Evolutionary conservation across 2,888 invertebrate species (phyloP).

Genomic region (Epistrophella euchroma): DNA sequence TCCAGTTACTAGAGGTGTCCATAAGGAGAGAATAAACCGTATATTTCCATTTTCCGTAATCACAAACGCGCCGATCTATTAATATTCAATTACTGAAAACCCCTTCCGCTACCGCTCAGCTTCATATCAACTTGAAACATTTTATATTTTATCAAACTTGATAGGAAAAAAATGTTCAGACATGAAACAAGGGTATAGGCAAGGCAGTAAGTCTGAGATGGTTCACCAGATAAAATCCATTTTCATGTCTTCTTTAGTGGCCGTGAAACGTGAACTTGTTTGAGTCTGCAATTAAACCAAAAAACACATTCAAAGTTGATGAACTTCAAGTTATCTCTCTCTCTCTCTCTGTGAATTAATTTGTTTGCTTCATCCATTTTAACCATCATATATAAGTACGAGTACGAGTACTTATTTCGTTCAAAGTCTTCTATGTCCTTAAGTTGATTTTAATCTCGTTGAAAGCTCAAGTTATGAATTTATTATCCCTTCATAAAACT

Average conservation of each 20-base stretch:
- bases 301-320: not conserved
- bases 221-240: not conserved
- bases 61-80: not conserved
- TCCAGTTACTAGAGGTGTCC: too few relatives aligned
- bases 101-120: not conserved
- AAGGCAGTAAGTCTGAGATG: not conserved
- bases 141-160: not conserved
- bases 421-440: not conserved
- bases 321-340: not conserved
- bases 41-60: not conserved
- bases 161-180: not conserved
- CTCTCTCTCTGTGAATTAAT: not conserved
- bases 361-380: not conserved
- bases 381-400: not conserved
- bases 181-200: too few relatives aligned
- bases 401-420: not conserved
- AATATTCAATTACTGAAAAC: slow-evolving; percentile 17
- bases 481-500: slow-evolving; percentile 13
- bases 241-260: not conserved
- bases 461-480: slow-evolving; percentile 23
- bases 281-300: slow-evolving; percentile 19
- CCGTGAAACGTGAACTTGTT: not conserved
- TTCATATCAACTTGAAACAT: not conserved
- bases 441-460: slow-evolving; percentile 15
- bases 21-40: too few relatives aligned